These are phyloP conservation scores for Cheilinus undulatus DNA, from an alignment of 2,113 vertebrate genomes.

Conservation along the genomic window DNA sequence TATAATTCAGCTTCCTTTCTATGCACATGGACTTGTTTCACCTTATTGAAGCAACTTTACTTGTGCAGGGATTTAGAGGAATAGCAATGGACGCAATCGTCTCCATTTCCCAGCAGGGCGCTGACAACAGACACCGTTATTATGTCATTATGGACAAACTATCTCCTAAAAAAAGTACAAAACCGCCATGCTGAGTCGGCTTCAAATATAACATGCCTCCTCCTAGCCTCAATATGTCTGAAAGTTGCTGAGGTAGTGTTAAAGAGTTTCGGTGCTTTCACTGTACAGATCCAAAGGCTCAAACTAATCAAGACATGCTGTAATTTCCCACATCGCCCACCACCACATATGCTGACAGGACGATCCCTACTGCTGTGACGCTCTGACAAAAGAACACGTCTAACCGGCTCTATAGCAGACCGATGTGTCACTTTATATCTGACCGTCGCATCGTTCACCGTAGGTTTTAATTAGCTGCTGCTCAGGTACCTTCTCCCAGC, in stretches of 20 bases:
- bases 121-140: background rate
- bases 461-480: slow-evolving; percentile 45
- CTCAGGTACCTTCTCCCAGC: background rate
- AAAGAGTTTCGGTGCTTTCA: slow-evolving; percentile 15
- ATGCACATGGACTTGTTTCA: slow-evolving; percentile 3
- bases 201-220: slow-evolving; percentile 45
- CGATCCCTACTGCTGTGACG: slow-evolving; percentile 30
- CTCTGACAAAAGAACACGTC: slow-evolving; percentile 28
- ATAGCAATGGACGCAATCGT: background rate
- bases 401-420: slow-evolving; percentile 6
- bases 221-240: slow-evolving; percentile 56
- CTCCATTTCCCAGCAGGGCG: background rate
- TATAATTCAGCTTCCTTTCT: background rate
- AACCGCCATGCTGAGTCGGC: slow-evolving; percentile 9
- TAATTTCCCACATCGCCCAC: slow-evolving; percentile 31
- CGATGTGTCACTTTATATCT: slow-evolving; percentile 20
- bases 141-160: slow-evolving; percentile 25
- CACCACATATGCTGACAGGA: slow-evolving; percentile 39
- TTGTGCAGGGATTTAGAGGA: background rate
- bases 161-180: slow-evolving; percentile 40
- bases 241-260: slow-evolving; percentile 48
- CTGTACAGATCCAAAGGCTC: slow-evolving; percentile 35
- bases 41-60: slow-evolving; percentile 12
- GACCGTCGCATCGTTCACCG: slow-evolving; percentile 9
- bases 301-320: slow-evolving; percentile 48